Conservation (phyloP, 2,797 vertebrate species). For the Podarcis lilfordi region DNA sequence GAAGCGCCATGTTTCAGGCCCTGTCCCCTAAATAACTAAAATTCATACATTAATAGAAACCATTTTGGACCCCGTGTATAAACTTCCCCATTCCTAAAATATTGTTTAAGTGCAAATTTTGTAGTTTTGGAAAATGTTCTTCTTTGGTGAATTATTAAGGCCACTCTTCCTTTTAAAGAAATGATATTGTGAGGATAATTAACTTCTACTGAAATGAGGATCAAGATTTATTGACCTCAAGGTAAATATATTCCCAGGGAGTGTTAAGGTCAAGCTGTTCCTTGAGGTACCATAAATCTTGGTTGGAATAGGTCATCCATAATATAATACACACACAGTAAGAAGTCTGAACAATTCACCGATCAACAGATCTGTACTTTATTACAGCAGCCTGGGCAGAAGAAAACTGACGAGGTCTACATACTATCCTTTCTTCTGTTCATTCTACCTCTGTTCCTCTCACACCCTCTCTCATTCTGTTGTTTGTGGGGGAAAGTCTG, state of each 20-base stretch:
- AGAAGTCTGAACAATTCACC: neutral
- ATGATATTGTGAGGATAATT: neutral
- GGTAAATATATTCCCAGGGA: neutral
- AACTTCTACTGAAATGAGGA: neutral
- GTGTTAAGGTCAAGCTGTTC: slow-evolving; percentile 5
- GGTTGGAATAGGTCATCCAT: neutral
- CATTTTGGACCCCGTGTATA: neutral
- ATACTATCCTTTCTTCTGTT: neutral
- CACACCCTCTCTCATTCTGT: neutral
- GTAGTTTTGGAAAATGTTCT: neutral
- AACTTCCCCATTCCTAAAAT: neutral
- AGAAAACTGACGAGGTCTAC: neutral
- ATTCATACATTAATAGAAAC: neutral
- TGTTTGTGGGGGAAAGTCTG: neutral
- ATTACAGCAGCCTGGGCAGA: neutral
- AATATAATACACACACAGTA: neutral
- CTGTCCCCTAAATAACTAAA: neutral
- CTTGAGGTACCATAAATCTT: neutral
- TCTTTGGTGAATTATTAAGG: neutral
- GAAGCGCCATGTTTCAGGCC: neutral
- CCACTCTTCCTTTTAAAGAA: neutral
- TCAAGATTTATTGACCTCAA: neutral
- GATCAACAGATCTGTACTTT: neutral
- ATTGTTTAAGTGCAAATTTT: neutral
- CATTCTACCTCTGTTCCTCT: neutral